Conservation (phyloP, 2,888 invertebrate genomes). For the Caenorhabditis doughertyi region DNA sequence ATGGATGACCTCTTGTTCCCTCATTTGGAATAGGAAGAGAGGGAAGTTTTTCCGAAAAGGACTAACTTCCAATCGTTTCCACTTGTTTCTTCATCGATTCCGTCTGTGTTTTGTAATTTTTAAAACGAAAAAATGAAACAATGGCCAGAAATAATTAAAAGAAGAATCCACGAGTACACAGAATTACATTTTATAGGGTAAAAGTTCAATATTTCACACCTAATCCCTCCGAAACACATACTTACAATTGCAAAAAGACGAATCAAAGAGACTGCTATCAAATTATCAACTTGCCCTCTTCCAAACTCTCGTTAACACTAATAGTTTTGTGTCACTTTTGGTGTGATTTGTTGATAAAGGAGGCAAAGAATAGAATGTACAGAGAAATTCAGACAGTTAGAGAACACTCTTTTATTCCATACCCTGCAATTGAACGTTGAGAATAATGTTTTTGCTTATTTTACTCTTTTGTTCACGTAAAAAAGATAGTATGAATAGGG, state of each 20-base stretch:
- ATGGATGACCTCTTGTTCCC: constrained; percentile 25
- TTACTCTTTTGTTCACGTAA: neutral
- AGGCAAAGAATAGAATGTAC: neutral
- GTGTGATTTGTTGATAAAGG: constrained; percentile 35
- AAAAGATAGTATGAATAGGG: too few species aligned
- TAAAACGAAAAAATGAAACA: neutral
- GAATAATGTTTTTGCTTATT: neutral
- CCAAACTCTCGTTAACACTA: constrained; percentile 20
- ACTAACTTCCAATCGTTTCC: neutral
- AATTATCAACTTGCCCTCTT: constrained; percentile 37
- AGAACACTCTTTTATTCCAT: constrained; percentile 3
- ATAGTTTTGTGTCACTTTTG: constrained; percentile 24
- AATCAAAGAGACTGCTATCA: constrained; percentile 17
- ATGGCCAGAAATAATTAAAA: neutral
- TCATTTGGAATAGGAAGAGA: constrained; percentile 4
- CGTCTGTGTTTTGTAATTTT: neutral
- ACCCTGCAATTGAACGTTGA: neutral
- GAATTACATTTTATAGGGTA: neutral
- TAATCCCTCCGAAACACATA: neutral
- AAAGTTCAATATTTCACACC: neutral
- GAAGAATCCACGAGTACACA: too few species aligned
- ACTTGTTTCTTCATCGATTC: neutral
- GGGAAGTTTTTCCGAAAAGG: neutral
- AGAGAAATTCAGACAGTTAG: constrained; percentile 17
- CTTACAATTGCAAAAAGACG: neutral